Evolutionary conservation across 1,140 invertebrate species (phyloP).

Genomic region (Orius insidiosus): DNA sequence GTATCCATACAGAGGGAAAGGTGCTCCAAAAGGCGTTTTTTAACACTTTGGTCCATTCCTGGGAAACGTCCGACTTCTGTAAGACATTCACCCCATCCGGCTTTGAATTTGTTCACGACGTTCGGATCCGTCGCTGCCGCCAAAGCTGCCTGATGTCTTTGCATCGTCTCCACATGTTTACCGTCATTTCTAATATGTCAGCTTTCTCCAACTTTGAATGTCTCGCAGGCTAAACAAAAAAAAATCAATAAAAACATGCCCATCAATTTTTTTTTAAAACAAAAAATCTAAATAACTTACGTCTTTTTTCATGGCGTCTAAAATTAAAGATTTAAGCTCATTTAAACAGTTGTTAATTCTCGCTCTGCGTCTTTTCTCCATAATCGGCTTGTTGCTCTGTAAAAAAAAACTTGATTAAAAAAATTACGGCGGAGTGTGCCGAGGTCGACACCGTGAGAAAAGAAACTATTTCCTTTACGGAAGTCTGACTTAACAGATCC

Average conservation of each 20-base stretch:
- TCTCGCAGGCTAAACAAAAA: slow-evolving; percentile 49
- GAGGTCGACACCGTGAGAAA: too few relatives aligned
- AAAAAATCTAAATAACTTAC: slow-evolving; percentile 43
- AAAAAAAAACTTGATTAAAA: slow-evolving; percentile 25
- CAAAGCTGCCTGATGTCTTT: slow-evolving; percentile 55
- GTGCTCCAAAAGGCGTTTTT: slow-evolving; percentile 51
- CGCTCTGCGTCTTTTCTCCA: slow-evolving; percentile 84
- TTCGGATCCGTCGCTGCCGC: slow-evolving; percentile 63
- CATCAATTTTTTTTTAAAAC: background rate
- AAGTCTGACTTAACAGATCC: too few relatives aligned
- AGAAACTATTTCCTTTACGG: too few relatives aligned
- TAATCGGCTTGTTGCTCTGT: slow-evolving; percentile 87
- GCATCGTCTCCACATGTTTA: slow-evolving; percentile 71
- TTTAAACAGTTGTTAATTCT: slow-evolving; percentile 88
- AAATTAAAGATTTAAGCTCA: slow-evolving; percentile 74
- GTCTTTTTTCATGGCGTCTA: slow-evolving; percentile 85
- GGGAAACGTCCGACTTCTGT: slow-evolving; percentile 70
- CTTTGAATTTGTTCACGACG: slow-evolving; percentile 65
- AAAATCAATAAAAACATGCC: too few relatives aligned
- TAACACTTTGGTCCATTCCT: slow-evolving; percentile 49
- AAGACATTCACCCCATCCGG: slow-evolving; percentile 78
- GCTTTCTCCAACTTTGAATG: slow-evolving; percentile 90
- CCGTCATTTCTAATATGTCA: slow-evolving; percentile 87
- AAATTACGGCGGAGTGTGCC: too few relatives aligned
- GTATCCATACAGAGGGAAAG: slow-evolving; percentile 46